phyloP scores from a whole-genome alignment of 1,140 invertebrate species.

The Drosophila lini region DNA sequence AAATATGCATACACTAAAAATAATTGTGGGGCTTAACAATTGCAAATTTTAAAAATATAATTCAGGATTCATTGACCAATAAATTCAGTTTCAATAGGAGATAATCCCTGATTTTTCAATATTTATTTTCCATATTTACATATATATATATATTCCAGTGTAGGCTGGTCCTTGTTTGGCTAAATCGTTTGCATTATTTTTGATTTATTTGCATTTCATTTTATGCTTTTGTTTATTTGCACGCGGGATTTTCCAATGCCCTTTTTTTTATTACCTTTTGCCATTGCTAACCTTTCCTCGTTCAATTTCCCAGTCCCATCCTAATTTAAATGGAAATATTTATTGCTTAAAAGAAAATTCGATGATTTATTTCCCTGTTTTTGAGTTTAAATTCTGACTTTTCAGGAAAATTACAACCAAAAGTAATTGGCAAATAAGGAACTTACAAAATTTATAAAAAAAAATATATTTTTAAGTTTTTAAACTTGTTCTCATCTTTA shows the following conservation, averaged over 20 bases:
- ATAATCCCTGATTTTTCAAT: background rate
- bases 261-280: slow-evolving; percentile 48
- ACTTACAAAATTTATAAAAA: background rate
- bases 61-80: background rate
- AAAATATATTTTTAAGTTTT: background rate
- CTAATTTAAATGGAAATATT: slow-evolving; percentile 4
- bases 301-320: background rate
- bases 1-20: slow-evolving; percentile 22
- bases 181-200: slow-evolving; percentile 51
- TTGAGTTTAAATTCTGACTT: background rate
- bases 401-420: background rate
- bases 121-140: background rate
- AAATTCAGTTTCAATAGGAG: background rate
- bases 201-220: slow-evolving; percentile 58
- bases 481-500: too few species aligned
- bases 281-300: slow-evolving; percentile 1
- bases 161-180: slow-evolving; percentile 11
- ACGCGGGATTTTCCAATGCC: slow-evolving; percentile 31
- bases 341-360: background rate
- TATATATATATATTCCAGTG: background rate
- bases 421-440: background rate
- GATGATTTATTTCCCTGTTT: background rate
- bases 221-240: slow-evolving; percentile 47
- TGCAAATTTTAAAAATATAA: background rate
- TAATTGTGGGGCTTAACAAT: background rate